phyloP scores from a whole-genome alignment of 2,797 vertebrate genomes.

The Cuniculus paca region DNA sequence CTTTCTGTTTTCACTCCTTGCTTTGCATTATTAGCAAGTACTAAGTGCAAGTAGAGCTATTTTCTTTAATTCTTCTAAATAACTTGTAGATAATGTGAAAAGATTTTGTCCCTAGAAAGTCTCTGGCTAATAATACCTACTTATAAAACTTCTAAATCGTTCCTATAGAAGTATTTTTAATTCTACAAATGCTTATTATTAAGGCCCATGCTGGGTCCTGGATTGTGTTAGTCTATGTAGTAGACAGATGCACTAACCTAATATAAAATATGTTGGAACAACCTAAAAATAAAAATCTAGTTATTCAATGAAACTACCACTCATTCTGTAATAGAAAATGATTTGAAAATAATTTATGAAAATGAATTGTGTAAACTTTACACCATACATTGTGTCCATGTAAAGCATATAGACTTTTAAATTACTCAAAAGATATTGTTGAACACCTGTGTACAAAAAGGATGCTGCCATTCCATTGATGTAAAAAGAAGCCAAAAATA shows the following conservation, averaged over 20 bases:
- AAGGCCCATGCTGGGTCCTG: not conserved
- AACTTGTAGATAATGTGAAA: constrained; percentile 22
- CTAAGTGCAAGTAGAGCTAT: not conserved
- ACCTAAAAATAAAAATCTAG: not conserved
- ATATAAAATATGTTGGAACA: not conserved
- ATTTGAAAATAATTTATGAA: not conserved
- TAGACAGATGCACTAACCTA: not conserved
- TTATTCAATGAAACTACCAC: not conserved
- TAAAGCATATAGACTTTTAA: not conserved
- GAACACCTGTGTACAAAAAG: not conserved
- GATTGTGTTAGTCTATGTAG: not conserved
- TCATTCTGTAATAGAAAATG: not conserved
- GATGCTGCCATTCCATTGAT: not conserved
- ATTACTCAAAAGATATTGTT: constrained; percentile 42
- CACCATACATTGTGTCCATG: not conserved
- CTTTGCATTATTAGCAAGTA: not conserved
- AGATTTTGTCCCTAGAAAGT: not conserved
- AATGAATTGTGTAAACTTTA: not conserved
- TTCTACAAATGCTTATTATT: not conserved
- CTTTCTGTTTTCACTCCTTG: not conserved
- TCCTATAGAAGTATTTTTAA: constrained; percentile 22
- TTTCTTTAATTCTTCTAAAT: constrained; percentile 6
- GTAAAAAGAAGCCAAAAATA: not conserved
- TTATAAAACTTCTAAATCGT: constrained; percentile 26
- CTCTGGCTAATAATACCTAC: not conserved